phyloP scores from a whole-genome alignment of 2,888 invertebrate genomes.

The Lycaena phlaeas region DNA sequence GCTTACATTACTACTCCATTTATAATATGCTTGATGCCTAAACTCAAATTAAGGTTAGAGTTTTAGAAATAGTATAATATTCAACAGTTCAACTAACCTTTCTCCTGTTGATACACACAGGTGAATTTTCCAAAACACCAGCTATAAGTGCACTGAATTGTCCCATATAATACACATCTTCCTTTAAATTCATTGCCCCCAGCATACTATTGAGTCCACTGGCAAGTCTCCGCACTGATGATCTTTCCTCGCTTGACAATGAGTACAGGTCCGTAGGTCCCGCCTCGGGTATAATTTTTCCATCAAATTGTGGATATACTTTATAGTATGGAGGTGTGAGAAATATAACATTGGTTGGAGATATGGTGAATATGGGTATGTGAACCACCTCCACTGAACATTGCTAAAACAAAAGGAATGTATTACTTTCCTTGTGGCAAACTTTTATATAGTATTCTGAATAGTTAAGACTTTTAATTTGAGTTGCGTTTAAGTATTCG shows the following conservation, averaged over 20 bases:
- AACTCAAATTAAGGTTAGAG: no score
- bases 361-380: conserved; percentile 73
- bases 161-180: conserved; percentile 78
- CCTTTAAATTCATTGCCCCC: conserved; percentile 73
- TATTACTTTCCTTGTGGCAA: no score
- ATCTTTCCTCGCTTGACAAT: conserved; percentile 46
- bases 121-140: conserved; percentile 71
- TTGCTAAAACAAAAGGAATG: conserved; percentile 57
- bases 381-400: conserved; percentile 74
- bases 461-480: no score
- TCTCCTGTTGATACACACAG: conserved; percentile 63
- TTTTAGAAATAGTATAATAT: no score
- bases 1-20: no score
- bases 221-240: conserved; percentile 55
- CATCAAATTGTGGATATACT: conserved; percentile 69
- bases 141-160: conserved; percentile 75
- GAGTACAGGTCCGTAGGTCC: conserved; percentile 45
- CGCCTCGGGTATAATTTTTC: conserved; percentile 38
- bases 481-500: no score
- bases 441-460: no score
- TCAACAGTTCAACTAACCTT: conserved; percentile 61
- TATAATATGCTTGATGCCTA: no score
- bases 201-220: conserved; percentile 68
- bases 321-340: conserved; percentile 74
- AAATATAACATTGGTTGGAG: conserved; percentile 73